These are phyloP conservation scores for Tenthredo scrophulariae DNA, from an alignment of 2,888 invertebrate genomes.

Conservation along the genomic window DNA sequence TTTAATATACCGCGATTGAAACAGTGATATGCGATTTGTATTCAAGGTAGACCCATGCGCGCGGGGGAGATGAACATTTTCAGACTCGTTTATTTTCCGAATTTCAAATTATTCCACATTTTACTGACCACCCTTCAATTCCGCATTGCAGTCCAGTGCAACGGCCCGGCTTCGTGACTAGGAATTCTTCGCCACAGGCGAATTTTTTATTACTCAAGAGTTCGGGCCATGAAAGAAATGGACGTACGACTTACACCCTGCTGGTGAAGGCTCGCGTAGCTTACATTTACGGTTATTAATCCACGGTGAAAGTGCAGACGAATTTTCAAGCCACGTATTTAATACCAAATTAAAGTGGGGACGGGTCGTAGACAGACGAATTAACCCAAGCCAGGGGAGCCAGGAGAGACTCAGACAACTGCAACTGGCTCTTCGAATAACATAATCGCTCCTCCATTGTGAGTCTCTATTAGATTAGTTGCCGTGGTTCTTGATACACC, in stretches of 20 bases:
- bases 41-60: not conserved
- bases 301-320: slow-evolving; percentile 4
- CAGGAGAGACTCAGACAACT: not conserved
- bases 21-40: slow-evolving; percentile 11
- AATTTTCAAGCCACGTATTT: slow-evolving; percentile 4
- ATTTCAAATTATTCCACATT: slow-evolving; percentile 17
- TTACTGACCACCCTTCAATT: not conserved
- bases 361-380: slow-evolving; percentile 34
- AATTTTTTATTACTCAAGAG: not conserved
- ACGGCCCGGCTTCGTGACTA: not conserved
- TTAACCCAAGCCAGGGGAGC: slow-evolving; percentile 22
- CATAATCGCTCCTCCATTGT: slow-evolving; percentile 53
- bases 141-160: not conserved
- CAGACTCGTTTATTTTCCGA: not conserved
- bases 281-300: slow-evolving; percentile 35
- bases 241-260: not conserved
- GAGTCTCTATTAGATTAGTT: slow-evolving; percentile 53
- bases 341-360: not conserved
- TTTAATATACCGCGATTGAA: not conserved
- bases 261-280: not conserved
- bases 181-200: not conserved
- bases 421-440: slow-evolving; percentile 10
- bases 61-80: not conserved
- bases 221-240: not conserved
- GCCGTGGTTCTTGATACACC: slow-evolving; percentile 46